Conservation (phyloP, 2,113 vertebrate genomes). For the Panthera leo region DNA sequence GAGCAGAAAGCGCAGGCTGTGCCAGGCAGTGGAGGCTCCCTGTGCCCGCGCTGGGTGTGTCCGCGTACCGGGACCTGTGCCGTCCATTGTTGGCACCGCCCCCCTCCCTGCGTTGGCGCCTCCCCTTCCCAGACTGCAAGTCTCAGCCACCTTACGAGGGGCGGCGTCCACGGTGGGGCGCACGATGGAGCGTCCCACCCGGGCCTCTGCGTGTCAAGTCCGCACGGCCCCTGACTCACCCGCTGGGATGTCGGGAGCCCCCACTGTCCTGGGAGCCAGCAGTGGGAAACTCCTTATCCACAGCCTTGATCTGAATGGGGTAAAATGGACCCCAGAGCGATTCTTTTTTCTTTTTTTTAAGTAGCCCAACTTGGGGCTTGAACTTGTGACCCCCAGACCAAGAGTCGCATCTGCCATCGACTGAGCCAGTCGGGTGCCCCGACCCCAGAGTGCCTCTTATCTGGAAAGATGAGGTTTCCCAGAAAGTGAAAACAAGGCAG, state of each 20-base stretch:
- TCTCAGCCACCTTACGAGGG: no score
- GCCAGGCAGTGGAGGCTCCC: not conserved
- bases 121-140: not conserved
- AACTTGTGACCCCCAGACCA: not conserved
- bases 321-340: not conserved
- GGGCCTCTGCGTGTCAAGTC: no score
- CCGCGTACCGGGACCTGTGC: fast-evolving
- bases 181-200: not conserved
- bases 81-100: no score
- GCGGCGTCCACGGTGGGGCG: fast-evolving
- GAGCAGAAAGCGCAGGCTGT: fast-evolving
- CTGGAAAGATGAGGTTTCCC: not conserved
- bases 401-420: not conserved
- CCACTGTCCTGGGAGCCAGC: not conserved
- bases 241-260: fast-evolving
- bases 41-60: fast-evolving
- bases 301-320: not conserved
- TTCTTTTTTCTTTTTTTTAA: not conserved
- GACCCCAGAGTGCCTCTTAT: not conserved
- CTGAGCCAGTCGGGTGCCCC: not conserved
- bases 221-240: not conserved
- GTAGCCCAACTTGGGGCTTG: not conserved
- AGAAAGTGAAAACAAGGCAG: not conserved
- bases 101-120: no score
- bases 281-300: fast-evolving